Conservation (phyloP, 2,888 invertebrate species). For the Candidula unifasciata region DNA sequence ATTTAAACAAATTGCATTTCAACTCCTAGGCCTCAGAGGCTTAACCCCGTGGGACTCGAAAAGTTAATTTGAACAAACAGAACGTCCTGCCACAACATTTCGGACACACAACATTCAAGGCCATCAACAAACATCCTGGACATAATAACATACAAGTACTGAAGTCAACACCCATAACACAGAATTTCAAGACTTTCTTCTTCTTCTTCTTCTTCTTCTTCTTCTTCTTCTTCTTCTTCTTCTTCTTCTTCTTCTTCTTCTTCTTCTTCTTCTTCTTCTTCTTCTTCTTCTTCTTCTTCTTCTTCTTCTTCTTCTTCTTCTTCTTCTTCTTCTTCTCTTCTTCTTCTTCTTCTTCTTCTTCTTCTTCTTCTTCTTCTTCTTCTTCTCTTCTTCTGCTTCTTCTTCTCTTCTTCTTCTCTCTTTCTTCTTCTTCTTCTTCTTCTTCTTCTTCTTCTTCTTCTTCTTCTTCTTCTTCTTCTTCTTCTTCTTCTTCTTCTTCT, state of each 20-base stretch:
- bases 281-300: background rate
- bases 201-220: background rate
- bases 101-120: too few relatives aligned
- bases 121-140: too few relatives aligned
- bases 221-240: conserved; percentile 22
- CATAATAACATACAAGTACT: too few relatives aligned
- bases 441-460: background rate
- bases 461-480: background rate
- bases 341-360: conserved; percentile 13
- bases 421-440: background rate
- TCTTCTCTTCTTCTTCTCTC: background rate
- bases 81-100: too few relatives aligned
- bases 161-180: too few relatives aligned
- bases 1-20: too few relatives aligned
- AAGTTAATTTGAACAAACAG: too few relatives aligned
- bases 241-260: conserved; percentile 20
- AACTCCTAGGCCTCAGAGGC: too few relatives aligned
- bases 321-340: conserved; percentile 20
- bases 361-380: background rate
- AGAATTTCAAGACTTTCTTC: too few relatives aligned
- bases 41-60: too few relatives aligned
- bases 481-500: background rate
- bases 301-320: background rate
- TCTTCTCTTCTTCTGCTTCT: background rate
- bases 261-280: background rate